A percentile compares a stretch with the other conserved stretches of the same genome.
Evolutionary conservation across 2,888 invertebrate species (phyloP).

Genomic region (Agyllia agylla): DNA sequence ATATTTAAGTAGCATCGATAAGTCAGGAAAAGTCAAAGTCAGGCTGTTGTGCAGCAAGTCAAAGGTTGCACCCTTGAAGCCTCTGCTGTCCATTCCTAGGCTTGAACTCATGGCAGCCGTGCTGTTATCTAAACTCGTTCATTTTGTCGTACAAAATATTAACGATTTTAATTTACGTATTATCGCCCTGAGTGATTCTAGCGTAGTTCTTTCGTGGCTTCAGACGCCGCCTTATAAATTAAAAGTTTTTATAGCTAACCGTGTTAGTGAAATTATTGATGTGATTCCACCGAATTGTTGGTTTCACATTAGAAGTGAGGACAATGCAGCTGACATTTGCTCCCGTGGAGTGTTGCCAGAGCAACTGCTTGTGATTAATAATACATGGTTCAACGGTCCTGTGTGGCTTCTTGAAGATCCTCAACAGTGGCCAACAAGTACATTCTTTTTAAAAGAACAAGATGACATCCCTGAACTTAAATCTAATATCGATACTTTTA

Average conservation of each 20-base stretch:
- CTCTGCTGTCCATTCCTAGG: background rate
- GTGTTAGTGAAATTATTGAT: background rate
- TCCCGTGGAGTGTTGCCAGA: background rate
- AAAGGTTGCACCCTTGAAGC: background rate
- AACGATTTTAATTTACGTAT: background rate
- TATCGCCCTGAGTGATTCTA: background rate
- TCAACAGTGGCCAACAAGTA: background rate
- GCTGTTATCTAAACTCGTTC: background rate
- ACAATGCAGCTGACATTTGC: background rate
- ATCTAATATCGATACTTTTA: background rate
- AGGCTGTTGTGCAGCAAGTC: background rate
- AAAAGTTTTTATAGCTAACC: background rate
- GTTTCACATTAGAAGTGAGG: background rate
- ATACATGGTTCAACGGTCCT: background rate
- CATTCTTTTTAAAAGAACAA: background rate
- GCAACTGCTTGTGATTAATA: background rate
- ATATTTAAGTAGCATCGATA: background rate
- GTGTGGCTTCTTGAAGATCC: background rate
- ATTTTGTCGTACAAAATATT: background rate
- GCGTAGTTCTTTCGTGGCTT: background rate
- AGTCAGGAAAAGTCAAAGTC: background rate
- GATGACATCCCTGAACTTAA: background rate
- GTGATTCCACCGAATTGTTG: background rate
- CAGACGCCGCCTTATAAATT: background rate
- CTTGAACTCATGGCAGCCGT: background rate